Percentiles rank a stretch among this genome's conserved stretches.
Conservation (phyloP, 2,888 invertebrate species). For the Timandra comae region DNA sequence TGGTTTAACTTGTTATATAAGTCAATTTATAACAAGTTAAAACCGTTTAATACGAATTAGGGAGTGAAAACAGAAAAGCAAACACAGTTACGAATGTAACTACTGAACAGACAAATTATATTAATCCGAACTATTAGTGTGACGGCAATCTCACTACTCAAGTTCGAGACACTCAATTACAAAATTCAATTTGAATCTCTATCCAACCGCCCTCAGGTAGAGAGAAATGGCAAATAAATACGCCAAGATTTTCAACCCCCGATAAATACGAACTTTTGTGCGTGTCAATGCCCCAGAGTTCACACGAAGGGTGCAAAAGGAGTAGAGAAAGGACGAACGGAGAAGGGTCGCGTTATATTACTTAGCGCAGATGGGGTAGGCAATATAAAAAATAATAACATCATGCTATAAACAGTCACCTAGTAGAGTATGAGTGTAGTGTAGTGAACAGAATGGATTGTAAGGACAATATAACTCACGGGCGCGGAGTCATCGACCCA, state of each 20-base stretch:
- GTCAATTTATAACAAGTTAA: too few species aligned
- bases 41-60: too few species aligned
- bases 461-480: constrained; percentile 20
- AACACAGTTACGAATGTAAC: too few species aligned
- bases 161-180: constrained; percentile 13
- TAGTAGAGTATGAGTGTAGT: constrained; percentile 8
- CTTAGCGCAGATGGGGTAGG: constrained; percentile 34
- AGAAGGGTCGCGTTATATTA: constrained; percentile 38
- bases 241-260: constrained; percentile 29
- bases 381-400: constrained; percentile 27
- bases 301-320: constrained; percentile 41
- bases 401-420: constrained; percentile 20
- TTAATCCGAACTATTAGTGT: constrained; percentile 5
- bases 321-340: constrained; percentile 35
- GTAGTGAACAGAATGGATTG: constrained; percentile 18
- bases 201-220: constrained; percentile 26
- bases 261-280: constrained; percentile 32
- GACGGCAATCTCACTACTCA: constrained; percentile 7
- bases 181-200: constrained; percentile 16
- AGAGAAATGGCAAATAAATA: constrained; percentile 27
- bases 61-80: too few species aligned
- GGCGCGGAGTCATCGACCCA: constrained; percentile 23
- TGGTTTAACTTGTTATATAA: too few species aligned
- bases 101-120: too few species aligned
- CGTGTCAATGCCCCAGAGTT: constrained; percentile 44